Evolutionary conservation across 2,113 vertebrate species (phyloP).

Genomic region (Tachycineta bicolor): DNA sequence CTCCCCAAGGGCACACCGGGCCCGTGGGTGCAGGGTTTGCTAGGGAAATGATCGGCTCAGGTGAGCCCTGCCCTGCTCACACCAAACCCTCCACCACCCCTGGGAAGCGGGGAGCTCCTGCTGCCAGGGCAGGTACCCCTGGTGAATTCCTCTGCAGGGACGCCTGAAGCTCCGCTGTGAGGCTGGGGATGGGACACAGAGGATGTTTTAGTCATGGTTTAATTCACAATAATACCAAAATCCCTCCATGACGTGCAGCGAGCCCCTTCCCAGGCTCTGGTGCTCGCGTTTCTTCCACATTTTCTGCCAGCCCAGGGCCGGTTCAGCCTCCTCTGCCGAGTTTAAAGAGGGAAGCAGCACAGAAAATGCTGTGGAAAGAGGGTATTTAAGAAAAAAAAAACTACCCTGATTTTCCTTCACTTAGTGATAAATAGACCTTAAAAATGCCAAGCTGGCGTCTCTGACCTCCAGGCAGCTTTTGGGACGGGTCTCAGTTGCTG

Average conservation of each 20-base stretch:
- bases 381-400: neutral
- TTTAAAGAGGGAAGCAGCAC: neutral
- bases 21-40: neutral
- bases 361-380: neutral
- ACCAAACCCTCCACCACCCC: neutral
- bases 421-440: neutral
- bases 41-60: neutral
- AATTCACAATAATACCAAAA: neutral
- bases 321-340: neutral
- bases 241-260: fast-evolving
- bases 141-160: neutral
- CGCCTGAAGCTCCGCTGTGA: neutral
- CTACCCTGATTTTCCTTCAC: neutral
- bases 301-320: neutral
- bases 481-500: neutral
- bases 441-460: neutral
- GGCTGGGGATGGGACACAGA: neutral
- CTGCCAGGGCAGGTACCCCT: neutral
- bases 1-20: neutral
- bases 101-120: neutral
- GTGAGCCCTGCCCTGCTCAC: neutral
- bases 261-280: neutral
- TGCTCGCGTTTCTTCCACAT: neutral
- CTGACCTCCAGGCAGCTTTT: neutral
- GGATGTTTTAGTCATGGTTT: neutral